Conservation (phyloP, 2,797 vertebrate species). For the Labeo calbasu region DNA sequence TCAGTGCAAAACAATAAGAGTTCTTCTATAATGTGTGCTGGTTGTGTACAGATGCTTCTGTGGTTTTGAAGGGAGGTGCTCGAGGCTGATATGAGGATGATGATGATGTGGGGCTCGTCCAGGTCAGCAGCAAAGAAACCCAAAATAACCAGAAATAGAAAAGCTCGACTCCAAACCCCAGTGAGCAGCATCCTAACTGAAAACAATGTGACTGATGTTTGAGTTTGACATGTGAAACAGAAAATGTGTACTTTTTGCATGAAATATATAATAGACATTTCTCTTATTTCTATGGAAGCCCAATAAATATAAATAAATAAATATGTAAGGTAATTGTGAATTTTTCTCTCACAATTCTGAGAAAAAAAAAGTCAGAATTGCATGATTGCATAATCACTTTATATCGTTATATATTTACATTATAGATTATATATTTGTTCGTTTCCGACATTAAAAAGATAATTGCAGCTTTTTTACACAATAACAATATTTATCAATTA, state of each 20-base stretch:
- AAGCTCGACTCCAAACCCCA: not conserved
- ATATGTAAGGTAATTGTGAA: no score
- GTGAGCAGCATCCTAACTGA: not conserved
- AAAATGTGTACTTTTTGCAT: not conserved
- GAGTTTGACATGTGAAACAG: not conserved
- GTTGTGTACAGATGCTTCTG: conserved; percentile 72
- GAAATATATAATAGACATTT: not conserved
- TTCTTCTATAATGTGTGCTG: conserved; percentile 63
- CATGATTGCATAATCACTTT: no score
- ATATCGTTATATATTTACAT: no score
- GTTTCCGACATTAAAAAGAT: no score
- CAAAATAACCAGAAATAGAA: conserved; percentile 39
- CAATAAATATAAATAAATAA: not conserved
- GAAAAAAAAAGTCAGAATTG: no score
- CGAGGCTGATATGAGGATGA: conserved; percentile 34
- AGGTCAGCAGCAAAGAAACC: conserved; percentile 65
- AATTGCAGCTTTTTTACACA: no score
- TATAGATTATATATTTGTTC: no score
- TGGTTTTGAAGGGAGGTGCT: conserved; percentile 51
- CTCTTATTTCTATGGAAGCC: not conserved
- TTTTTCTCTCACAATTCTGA: no score
- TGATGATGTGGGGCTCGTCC: conserved; percentile 44
- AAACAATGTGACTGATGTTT: not conserved
- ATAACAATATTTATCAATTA: no score
- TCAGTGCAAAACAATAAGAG: conserved; percentile 75